Evolutionary conservation across 2,113 vertebrate species (phyloP), one percentile per base, ranked within the genome.

Genomic region (Proteles cristata): DNA sequence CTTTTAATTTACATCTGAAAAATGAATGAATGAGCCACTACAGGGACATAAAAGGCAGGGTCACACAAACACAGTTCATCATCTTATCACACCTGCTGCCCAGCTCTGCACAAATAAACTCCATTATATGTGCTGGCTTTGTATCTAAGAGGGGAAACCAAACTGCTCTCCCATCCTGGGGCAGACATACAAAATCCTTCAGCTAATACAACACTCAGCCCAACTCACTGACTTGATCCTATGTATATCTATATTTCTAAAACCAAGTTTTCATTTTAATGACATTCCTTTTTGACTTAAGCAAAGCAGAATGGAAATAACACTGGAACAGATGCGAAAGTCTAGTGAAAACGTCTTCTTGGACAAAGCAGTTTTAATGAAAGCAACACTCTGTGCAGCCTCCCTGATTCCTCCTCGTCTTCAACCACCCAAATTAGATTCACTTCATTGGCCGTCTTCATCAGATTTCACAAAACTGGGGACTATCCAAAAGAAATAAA

Each of bases 1-100:
- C 86, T 97, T 97, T 97, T 94, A 97, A 97, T 90, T 97, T 97
- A 43, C 7, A 95, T 89, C 71, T 95, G 68, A 90, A 97, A 97
- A 97, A 92, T n/a, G 15, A 98, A 10, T 84, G 94, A 97, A 35
- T 96, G 74, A 31, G 85, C 1, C 61, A 83, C 66, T 55, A 95
- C 21, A 95, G 74, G 17, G 68, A 87, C 85, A 71, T 48, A 66
- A 94, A 97, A 98, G 17, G 33, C 92, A 97, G 53, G 68, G 95
- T 66, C 89, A 68, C 43, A 97, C 68, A 98, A 98, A 98, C 55
- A 98, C 65, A 97, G 85, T 33, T 39, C 10, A 58, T 88, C 97
- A 97, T 96, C 77, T 77, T 93, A 88, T 97, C 96, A 97, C 7
- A 98, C 73, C 77, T 90, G 66, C 97, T 92, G 81, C 53, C 92